These are phyloP conservation scores for Melanogrammus aeglefinus DNA, from an alignment of 2,797 vertebrate species.

Conservation along the genomic window DNA sequence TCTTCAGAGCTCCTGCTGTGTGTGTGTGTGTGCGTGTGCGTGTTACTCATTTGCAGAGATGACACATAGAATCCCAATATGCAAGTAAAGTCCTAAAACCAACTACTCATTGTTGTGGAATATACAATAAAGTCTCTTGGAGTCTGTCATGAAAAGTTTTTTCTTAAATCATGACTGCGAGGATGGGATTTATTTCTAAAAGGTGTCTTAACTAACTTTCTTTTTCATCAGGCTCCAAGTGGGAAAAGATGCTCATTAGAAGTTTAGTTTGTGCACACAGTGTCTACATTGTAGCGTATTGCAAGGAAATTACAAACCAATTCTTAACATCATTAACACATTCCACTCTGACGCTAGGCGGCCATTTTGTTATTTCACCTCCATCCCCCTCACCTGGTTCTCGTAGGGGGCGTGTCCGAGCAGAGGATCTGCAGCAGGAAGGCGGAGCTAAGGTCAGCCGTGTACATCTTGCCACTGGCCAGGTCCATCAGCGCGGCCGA, in stretches of 20 bases:
- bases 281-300: neutral
- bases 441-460: conserved; percentile 62
- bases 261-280: neutral
- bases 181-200: neutral
- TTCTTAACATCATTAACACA: neutral
- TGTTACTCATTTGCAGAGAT: neutral
- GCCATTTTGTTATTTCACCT: neutral
- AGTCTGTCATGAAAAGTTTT: neutral
- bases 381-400: neutral
- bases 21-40: neutral
- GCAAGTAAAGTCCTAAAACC: neutral
- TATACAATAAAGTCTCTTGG: neutral
- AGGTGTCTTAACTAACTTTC: neutral
- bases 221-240: neutral
- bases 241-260: neutral
- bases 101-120: neutral
- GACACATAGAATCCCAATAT: neutral
- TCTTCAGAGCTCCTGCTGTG: neutral
- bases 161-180: neutral
- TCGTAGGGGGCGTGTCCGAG: conserved; percentile 25
- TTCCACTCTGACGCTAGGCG: neutral
- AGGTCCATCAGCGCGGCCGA: conserved; percentile 70
- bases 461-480: conserved; percentile 70
- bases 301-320: neutral
- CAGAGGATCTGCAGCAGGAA: conserved; percentile 77